Evolutionary conservation across 2,888 invertebrate species (phyloP), one percentile per base, ranked within the genome.

Genomic region (Drosophila mulleri): DNA sequence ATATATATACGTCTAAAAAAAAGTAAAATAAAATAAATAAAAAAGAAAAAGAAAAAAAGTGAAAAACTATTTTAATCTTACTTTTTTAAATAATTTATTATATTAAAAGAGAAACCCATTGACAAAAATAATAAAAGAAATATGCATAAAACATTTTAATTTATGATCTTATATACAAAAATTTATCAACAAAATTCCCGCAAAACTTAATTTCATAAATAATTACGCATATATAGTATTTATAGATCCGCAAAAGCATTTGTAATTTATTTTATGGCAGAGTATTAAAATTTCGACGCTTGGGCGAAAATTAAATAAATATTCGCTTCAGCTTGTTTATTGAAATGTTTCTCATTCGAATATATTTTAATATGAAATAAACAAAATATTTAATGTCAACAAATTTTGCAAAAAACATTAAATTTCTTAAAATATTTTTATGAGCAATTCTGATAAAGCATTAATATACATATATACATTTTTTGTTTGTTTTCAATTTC

Each of bases 341-440:
- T 69, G 68, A 50, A 37, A 60, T 58, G 69, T 80, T 83, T 81
- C 69, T 64, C 73, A 70, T 74, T 84, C 70, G 72, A 61, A 62
- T 72, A 65, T 69, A 86, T 88, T 82, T 88, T 63, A 90, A 90
- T 90, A 88, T 90, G 82, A 81, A 90, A 88, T 90, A 88, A 82
- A 79, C 78, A 81, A 73, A 83, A 80, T 78, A 82, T 79, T 90
- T 90, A 90, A 86, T 77, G 86, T 89, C 90, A 80, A 67, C 77
- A 66, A 72, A 73, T 80, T 69, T 75, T 66, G 84, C 74, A 64
- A 70, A 65, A 65, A 60, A 78, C 81, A 57, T 90, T 80, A 88
- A 89, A 71, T 72, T 63, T 42, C 58, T 42, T 71, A 75, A 83
- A 71, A 79, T 83, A 85, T 88, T 73, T 83, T 61, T 76, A 78